These are phyloP conservation scores for Perithous albicinctus DNA, from an alignment of 2,888 invertebrate species.

Conservation along the genomic window DNA sequence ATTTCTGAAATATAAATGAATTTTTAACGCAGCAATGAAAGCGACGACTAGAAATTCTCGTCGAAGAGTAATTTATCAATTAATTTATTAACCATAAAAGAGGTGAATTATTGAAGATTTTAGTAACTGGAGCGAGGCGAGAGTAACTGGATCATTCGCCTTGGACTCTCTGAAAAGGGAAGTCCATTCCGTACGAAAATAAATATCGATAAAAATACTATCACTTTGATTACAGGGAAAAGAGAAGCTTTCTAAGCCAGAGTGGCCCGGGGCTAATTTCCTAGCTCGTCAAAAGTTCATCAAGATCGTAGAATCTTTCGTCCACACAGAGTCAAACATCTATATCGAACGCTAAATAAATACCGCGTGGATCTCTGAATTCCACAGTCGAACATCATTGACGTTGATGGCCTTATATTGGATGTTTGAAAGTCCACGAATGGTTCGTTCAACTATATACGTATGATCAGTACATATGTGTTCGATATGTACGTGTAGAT, in stretches of 20 bases:
- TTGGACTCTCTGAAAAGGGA: slow-evolving; percentile 13
- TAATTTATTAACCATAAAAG: no score
- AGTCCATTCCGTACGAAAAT: neutral
- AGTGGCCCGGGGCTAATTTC: neutral
- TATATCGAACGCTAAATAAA: neutral
- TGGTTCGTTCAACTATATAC: neutral
- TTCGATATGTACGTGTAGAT: neutral
- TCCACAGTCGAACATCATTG: neutral
- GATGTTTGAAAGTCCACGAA: neutral
- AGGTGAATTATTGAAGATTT: no score
- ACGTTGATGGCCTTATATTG: slow-evolving; percentile 31
- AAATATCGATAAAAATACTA: slow-evolving; percentile 20
- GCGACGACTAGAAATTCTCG: no score
- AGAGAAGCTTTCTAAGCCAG: neutral
- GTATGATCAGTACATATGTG: neutral
- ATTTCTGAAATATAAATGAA: no score
- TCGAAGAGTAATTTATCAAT: no score
- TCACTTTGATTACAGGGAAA: slow-evolving; percentile 1
- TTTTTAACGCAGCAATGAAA: no score
- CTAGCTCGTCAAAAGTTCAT: neutral
- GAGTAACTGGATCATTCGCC: no score
- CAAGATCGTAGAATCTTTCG: neutral
- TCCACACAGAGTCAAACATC: neutral
- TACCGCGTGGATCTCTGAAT: slow-evolving; percentile 4
- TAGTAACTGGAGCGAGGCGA: neutral